These are phyloP conservation scores for Gymnoscopelus microlampas DNA, from an alignment of 2,797 vertebrate species.

Conservation along the genomic window DNA sequence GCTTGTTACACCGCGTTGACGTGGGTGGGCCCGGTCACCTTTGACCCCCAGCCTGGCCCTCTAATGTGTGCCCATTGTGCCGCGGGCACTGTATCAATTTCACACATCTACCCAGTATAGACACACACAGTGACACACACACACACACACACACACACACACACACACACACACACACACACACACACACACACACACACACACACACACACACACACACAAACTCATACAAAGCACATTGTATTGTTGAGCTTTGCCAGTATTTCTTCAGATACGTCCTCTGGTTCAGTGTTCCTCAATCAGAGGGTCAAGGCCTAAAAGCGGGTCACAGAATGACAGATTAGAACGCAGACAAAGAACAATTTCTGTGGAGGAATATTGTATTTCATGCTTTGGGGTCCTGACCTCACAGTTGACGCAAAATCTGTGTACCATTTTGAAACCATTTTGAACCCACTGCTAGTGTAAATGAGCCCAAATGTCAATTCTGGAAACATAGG, in stretches of 20 bases:
- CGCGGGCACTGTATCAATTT: conserved; percentile 64
- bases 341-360: no score
- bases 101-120: conserved; percentile 55
- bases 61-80: conserved; percentile 70
- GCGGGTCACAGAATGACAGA: no score
- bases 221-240: background rate
- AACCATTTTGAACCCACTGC: no score
- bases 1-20: conserved; percentile 65
- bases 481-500: no score
- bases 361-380: no score
- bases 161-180: conserved; percentile 30
- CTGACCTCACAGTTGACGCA: no score
- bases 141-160: conserved; percentile 30
- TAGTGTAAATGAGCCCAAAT: no score
- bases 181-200: conserved; percentile 29
- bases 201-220: conserved; percentile 29
- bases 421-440: no score
- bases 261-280: conserved; percentile 10
- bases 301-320: no score
- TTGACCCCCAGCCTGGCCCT: conserved; percentile 60
- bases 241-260: conserved; percentile 10
- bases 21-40: conserved; percentile 80
- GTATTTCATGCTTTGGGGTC: no score
- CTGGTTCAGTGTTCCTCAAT: no score
- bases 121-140: conserved; percentile 28